These are phyloP conservation scores for Penaeus monodon DNA, from an alignment of 2,888 invertebrate species.

Conservation along the genomic window DNA sequence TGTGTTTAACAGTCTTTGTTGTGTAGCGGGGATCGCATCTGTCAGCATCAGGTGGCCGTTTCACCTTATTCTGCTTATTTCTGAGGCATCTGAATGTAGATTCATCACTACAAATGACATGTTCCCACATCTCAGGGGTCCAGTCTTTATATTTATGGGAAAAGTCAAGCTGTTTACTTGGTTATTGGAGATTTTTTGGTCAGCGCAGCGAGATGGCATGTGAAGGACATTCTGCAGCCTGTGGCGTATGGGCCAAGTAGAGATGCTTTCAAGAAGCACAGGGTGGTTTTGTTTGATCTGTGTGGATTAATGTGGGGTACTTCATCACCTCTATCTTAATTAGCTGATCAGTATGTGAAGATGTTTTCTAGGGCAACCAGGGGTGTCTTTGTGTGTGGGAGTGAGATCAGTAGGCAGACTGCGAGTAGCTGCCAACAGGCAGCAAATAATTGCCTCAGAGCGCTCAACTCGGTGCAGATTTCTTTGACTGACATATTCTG, in stretches of 20 bases:
- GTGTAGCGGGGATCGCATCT: slow-evolving; percentile 17
- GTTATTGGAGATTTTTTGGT: background rate
- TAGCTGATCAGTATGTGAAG: background rate
- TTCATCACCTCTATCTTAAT: background rate
- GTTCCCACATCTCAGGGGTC: background rate
- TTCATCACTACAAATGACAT: background rate
- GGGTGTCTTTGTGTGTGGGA: background rate
- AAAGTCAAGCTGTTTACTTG: background rate
- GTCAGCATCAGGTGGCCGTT: background rate
- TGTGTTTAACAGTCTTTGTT: slow-evolving; percentile 19
- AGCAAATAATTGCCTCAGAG: background rate
- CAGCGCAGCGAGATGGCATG: background rate
- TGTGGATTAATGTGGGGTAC: background rate
- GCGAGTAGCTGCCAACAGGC: background rate
- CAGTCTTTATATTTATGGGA: slow-evolving; percentile 9
- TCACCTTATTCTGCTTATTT: background rate
- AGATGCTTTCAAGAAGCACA: background rate
- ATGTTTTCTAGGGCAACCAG: background rate
- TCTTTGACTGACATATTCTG: background rate
- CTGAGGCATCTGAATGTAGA: background rate
- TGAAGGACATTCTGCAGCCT: background rate
- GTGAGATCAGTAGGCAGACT: background rate
- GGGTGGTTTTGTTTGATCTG: background rate
- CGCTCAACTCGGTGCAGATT: background rate
- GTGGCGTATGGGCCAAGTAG: background rate